Base-by-base conservation (phyloP, 1,140 invertebrate species). In the Anthonomus grandis region DNA sequence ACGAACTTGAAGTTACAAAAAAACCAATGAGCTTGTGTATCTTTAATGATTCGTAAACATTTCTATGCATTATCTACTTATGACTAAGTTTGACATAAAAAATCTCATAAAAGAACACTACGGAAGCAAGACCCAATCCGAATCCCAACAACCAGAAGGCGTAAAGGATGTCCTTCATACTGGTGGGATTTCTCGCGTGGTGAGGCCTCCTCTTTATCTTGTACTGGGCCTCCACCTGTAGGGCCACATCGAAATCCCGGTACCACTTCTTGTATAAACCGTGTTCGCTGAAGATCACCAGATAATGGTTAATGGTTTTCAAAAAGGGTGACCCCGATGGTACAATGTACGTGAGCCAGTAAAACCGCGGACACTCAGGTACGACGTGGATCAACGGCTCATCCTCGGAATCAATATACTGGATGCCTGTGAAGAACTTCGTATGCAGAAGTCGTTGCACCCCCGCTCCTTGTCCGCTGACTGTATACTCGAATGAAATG, bases 341-440 rank as follows among this genome's bases (percentile, higher is more conserved):
- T 10, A 64, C 51, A 21, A 64, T 59, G 42, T 60, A 66, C 2
- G 59, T 57, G 9, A 66, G 42, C 27, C 51, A 63, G 37, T 53
- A 58, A 0, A 34, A 46, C 10, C 12, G 34, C 9, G 64, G 63
- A 38, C 63, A 66, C 38, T 66, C 63, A 22, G 37, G 38, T 5
- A 66, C 53, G 8, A 66, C 39, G 56, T 66, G 63, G 23, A 66
- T 27, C 27, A 60, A n/a, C 10, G 60, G 59, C n/a, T 34, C 22
- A 24, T 55, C 60, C 13, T 60, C 51, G 5, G 12, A 4, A 21
- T 3, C 38, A 3, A 25, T 18, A 52, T 56, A 37, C 21, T 37
- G 1, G 52, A 50, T 52, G 2, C 47, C 19, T 18, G 62, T 66
- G 2, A 52, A 13, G 19, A 57, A 54, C 10, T 51, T 24, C 13